These are phyloP conservation scores for Sphecodes monilicornis DNA, from an alignment of 2,888 invertebrate species.

Conservation along the genomic window DNA sequence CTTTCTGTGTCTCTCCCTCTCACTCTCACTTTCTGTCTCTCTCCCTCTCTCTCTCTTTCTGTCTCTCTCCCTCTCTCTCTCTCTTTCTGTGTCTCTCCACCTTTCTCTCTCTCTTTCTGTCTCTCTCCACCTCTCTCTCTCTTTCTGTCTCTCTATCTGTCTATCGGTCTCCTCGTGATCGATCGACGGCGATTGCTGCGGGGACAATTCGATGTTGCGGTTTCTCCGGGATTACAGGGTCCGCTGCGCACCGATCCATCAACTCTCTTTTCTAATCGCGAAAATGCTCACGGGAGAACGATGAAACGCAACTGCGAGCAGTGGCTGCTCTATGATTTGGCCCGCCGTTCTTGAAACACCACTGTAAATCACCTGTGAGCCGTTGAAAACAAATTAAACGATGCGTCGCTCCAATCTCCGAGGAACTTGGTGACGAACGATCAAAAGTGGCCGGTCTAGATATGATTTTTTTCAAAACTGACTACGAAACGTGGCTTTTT, in stretches of 20 bases:
- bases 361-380: background rate
- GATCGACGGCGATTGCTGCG: constrained; percentile 7
- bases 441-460: too few species aligned
- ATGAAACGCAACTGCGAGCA: background rate
- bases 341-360: background rate
- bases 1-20: background rate
- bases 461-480: too few species aligned
- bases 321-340: background rate
- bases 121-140: too few species aligned
- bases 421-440: background rate
- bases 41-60: too few species aligned
- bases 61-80: too few species aligned
- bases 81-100: too few species aligned
- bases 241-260: background rate
- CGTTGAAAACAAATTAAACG: background rate
- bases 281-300: background rate
- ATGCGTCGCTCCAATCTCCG: background rate
- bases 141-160: background rate
- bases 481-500: background rate
- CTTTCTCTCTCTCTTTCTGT: too few species aligned
- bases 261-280: constrained; percentile 2
- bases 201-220: background rate
- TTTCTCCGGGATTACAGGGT: background rate
- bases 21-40: too few species aligned
- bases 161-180: background rate